Evolutionary conservation across 2,113 vertebrate species (phyloP).

Genomic region (Mustelus asterias): DNA sequence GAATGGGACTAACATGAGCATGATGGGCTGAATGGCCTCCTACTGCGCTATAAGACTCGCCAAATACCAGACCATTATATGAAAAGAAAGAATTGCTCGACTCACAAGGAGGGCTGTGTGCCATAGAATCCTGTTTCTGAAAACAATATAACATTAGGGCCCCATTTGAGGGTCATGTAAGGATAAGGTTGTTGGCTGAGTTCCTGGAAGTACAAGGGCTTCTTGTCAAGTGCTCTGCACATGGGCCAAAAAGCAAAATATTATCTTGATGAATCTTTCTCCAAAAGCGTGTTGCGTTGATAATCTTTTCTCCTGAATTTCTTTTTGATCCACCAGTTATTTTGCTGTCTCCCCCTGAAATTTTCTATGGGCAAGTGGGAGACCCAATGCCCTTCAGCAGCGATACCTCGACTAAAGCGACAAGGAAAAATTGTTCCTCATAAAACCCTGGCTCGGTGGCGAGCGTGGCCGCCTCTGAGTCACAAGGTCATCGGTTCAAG

Average conservation of each 20-base stretch:
- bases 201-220: constrained; percentile 26
- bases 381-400: neutral
- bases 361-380: neutral
- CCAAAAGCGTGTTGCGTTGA: neutral
- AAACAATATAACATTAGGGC: neutral
- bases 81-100: neutral
- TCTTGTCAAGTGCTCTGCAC: constrained; percentile 18
- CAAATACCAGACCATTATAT: neutral
- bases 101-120: neutral
- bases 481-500: neutral
- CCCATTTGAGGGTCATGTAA: neutral
- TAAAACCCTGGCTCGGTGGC: neutral
- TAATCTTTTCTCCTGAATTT: neutral
- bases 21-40: neutral
- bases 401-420: neutral
- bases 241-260: constrained; percentile 17
- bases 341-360: constrained; percentile 11
- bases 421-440: neutral
- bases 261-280: constrained; percentile 25
- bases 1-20: neutral
- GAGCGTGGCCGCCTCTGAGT: neutral
- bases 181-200: neutral
- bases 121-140: constrained; percentile 24
- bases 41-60: neutral
- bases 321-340: neutral